Base-by-base conservation (phyloP, 2,888 invertebrate species). In the Drosophila seclusa region DNA sequence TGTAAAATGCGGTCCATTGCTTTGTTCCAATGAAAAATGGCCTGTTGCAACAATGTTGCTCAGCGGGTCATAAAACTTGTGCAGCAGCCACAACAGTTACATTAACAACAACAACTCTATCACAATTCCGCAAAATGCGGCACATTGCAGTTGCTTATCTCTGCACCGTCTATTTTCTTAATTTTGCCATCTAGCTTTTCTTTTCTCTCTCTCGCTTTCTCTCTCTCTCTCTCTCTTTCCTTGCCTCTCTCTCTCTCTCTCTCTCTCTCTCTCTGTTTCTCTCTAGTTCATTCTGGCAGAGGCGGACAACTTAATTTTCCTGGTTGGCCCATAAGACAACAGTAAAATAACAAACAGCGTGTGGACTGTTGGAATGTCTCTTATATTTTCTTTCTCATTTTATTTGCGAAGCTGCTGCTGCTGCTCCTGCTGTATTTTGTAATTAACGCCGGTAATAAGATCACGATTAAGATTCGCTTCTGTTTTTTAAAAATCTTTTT, bases 361-460 rank as follows among this genome's bases (percentile, higher is more conserved):
- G 50, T 49, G 60, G 48, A 57, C 63, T 49, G 54, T 58, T 67
- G 73, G 54, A 67, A 77, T 69, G 65, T 55, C 66, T 57, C 67
- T 42, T 60, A 45, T 36, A 34, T 34, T 57, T 60, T 40, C 40
- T 32, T 38, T 55, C 52, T 34, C 48, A 16, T 48, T 55, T 55
- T 8, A 36, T 31, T 59, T 29, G 27, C 54, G 32, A 63, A 49
- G 36, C 53, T 68, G 36, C 57, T 68, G 59, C 54, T 57, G 31
- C 62, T 38, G 52, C 53, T 60, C 58, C n/a, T 59, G 55, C 65
- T 69, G 78, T 72, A 73, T 78, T 81, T 89, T 78, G 89, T 90
- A 92, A 92, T 92, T 92, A 92, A 92, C 90, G 91, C 84, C 84
- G 87, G 90, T 91, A 91, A 92, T 90, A 90, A 87, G 89, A 92